phyloP scores from a whole-genome alignment of 2,113 vertebrate species.

The Bubalus kerabau region DNA sequence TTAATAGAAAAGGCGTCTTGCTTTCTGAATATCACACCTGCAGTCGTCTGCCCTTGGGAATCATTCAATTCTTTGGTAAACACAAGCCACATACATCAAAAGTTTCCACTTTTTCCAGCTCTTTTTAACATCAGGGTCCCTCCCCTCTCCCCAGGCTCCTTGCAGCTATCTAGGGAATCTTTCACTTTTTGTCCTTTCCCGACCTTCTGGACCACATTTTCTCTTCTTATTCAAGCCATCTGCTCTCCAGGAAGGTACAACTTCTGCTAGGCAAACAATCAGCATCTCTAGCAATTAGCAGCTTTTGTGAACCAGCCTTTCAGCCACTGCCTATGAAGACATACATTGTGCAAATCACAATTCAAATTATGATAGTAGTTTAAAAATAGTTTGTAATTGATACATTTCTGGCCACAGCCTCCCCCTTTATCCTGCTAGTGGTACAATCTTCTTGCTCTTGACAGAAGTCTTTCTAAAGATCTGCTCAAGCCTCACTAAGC shows the following conservation, averaged over 20 bases:
- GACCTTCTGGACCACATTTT: constrained; percentile 91
- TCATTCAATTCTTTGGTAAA: constrained; percentile 63
- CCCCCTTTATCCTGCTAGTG: constrained; percentile 78
- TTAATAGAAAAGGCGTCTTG: constrained; percentile 64
- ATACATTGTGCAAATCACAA: background rate
- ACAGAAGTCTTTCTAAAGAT: constrained; percentile 97
- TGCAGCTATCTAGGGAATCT: constrained; percentile 88
- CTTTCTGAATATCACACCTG: constrained; percentile 82
- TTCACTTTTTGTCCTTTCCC: constrained; percentile 93
- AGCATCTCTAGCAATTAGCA: constrained; percentile 42
- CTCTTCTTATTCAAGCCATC: constrained; percentile 93
- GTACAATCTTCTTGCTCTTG: constrained; percentile 82
- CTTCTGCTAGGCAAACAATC: constrained; percentile 70
- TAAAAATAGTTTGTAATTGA: constrained; percentile 74
- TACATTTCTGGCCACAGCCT: constrained; percentile 73
- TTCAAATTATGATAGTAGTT: constrained; percentile 64
- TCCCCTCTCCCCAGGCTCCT: constrained; percentile 85
- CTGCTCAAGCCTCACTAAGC: constrained; percentile 99
- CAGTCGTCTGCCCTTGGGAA: constrained; percentile 73
- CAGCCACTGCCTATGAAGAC: constrained; percentile 21
- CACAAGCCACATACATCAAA: constrained; percentile 77
- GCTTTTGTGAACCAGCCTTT: constrained; percentile 41
- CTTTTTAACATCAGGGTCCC: constrained; percentile 78
- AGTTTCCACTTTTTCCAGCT: constrained; percentile 74
- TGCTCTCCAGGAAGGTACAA: constrained; percentile 85